Conservation (phyloP, 2,888 invertebrate genomes). For the Teinopalpus imperialis region DNA sequence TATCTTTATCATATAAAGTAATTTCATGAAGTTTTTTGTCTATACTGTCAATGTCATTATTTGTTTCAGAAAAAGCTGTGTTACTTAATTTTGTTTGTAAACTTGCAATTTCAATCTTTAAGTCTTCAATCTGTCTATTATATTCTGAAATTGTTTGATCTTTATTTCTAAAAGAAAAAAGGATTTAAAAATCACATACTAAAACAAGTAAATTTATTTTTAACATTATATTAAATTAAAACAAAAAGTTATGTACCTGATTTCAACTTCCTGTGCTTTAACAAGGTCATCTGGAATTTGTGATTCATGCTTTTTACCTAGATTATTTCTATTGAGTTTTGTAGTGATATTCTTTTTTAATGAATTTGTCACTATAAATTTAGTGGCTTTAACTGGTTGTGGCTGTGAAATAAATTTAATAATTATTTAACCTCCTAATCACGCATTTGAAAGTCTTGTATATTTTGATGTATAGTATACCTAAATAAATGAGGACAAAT, state of each 20-base stretch:
- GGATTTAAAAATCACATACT: slow-evolving; percentile 5
- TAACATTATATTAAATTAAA: no score
- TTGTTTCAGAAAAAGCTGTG: slow-evolving; percentile 31
- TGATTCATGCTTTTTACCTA: slow-evolving; percentile 34
- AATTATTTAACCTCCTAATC: no score
- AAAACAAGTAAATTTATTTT: no score
- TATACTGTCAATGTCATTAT: slow-evolving; percentile 42
- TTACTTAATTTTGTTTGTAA: slow-evolving; percentile 41
- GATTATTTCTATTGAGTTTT: slow-evolving; percentile 32
- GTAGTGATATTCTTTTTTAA: slow-evolving; percentile 42
- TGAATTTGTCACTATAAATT: slow-evolving; percentile 45
- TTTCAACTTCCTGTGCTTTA: slow-evolving; percentile 71
- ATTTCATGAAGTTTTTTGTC: slow-evolving; percentile 42
- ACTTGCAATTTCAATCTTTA: slow-evolving; percentile 57
- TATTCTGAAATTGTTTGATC: slow-evolving; percentile 68
- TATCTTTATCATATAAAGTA: slow-evolving; percentile 32
- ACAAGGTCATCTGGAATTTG: slow-evolving; percentile 57
- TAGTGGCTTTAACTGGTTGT: slow-evolving; percentile 51
- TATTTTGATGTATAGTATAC: no score
- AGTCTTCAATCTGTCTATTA: slow-evolving; percentile 69
- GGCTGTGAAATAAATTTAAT: slow-evolving; percentile 48
- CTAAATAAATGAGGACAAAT: no score
- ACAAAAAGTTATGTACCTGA: no score
- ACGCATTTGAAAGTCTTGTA: no score
- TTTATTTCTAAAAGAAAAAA: slow-evolving; percentile 58